A percentile compares a stretch with the other conserved stretches of the same genome.
Conservation (phyloP, 2,888 invertebrate species). For the Celastrina argiolus region DNA sequence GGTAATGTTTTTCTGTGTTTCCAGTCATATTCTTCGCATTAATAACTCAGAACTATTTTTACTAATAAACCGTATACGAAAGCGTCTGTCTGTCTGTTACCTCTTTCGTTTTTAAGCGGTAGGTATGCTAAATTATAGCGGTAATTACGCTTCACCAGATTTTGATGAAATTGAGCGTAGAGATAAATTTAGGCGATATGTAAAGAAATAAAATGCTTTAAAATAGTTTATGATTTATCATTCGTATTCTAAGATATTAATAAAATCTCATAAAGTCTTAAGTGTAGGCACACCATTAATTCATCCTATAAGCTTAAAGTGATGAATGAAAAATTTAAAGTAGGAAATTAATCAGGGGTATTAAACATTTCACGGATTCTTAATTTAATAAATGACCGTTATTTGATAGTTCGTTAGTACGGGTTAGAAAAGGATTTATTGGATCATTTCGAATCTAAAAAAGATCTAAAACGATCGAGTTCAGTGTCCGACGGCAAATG, state of each 20-base stretch:
- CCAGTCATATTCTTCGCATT: too few relatives aligned
- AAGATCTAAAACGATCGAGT: constrained; percentile 57
- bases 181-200: too few relatives aligned
- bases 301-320: background rate
- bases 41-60: too few relatives aligned
- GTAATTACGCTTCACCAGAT: too few relatives aligned
- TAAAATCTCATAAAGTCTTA: background rate
- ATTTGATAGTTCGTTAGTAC: constrained; percentile 8
- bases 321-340: background rate
- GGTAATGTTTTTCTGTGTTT: too few relatives aligned
- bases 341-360: constrained; percentile 1
- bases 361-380: constrained; percentile 8
- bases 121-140: too few relatives aligned
- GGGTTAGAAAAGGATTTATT: constrained; percentile 26
- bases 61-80: too few relatives aligned
- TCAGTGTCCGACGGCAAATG: constrained; percentile 57
- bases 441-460: constrained; percentile 52
- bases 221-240: background rate
- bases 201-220: too few relatives aligned
- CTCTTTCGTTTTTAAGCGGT: too few relatives aligned
- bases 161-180: too few relatives aligned
- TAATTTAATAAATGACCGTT: constrained; percentile 7
- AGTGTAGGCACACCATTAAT: background rate
- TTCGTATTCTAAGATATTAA: background rate
- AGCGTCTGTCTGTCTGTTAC: too few relatives aligned